Evolutionary conservation across 2,797 vertebrate genomes (phyloP), one percentile per base, ranked within the genome.

Genomic region (Anolis apletophallus): DNA sequence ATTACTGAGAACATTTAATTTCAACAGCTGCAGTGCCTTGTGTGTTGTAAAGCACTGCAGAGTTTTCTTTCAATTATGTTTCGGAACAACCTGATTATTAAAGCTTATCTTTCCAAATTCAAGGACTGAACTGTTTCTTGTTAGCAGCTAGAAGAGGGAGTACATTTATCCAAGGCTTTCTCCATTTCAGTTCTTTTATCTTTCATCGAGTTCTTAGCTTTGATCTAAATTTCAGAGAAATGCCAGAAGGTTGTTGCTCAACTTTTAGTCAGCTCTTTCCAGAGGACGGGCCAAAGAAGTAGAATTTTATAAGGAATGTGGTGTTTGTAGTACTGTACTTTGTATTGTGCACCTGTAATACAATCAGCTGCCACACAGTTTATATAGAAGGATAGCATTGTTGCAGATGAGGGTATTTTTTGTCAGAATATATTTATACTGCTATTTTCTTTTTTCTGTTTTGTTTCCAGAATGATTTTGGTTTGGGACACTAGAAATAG

Each of bases 211-310:
- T 64, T 85, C 52, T 81, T 80, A 77, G 32, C 92, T 96, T 96
- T 95, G 94, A 95, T 96, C 90, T 93, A 68, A 81, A 55, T 91
- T 94, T 88, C 84, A 91, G 88, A 89, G 87, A 85, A 3, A 52
- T 80, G 75, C 2, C 72, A 87, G 88, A 76, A 64, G 83, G n/a
- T 77, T 89, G 19, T 50, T 79, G 26, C 13, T 55, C 32, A 83
- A 14, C 4, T 79, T 64, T 52, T 75, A 79, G 61, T 36, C 50
- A 81, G 64, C 16, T 29, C 40, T 36, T 78, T 73, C 72, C n/a
- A 79, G 75, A 36, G 79, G 40, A 84, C 46, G 68, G 55, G 32
- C 5, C 54, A 34, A 72, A 50, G 71, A 36, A 7, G 50, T 32
- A 23, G 50, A 46, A 79, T 54, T 23, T 40, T 72, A 36, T 73